phyloP scores from a whole-genome alignment of 1,140 invertebrate species.

The Eufriesea mexicana region DNA sequence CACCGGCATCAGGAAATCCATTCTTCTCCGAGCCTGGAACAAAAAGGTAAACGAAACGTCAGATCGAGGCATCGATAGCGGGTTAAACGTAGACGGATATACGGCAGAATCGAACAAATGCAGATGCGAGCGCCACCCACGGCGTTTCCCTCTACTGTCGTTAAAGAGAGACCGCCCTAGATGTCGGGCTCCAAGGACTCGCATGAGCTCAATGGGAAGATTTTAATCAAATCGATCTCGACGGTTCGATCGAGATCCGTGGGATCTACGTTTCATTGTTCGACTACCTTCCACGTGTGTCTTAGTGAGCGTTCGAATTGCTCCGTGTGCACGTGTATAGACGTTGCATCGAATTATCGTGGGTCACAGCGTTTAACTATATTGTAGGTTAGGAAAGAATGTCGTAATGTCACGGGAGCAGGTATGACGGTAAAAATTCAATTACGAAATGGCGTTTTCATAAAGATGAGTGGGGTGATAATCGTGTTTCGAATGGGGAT shows the following conservation, averaged over 20 bases:
- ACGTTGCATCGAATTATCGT: not conserved
- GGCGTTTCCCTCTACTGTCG: slow-evolving; percentile 19
- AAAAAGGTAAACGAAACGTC: slow-evolving; percentile 7
- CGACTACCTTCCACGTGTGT: not conserved
- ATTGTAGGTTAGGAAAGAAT: not conserved
- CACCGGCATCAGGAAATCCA: slow-evolving; percentile 66
- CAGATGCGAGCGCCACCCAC: slow-evolving; percentile 74
- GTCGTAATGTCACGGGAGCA: not conserved
- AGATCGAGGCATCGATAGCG: slow-evolving; percentile 58
- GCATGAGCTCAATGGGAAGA: slow-evolving; percentile 40
- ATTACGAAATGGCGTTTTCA: not conserved
- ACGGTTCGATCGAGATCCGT: slow-evolving; percentile 4
- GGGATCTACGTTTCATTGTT: slow-evolving; percentile 39
- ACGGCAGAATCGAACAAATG: slow-evolving; percentile 44
- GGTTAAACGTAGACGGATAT: slow-evolving; percentile 56
- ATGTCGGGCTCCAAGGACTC: slow-evolving; percentile 29
- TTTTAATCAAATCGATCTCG: slow-evolving; percentile 44
- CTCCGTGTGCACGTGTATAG: not conserved
- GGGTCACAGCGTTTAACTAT: not conserved
- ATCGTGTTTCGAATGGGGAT: not conserved
- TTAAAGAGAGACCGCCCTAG: slow-evolving; percentile 51
- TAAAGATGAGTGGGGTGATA: too few species aligned
- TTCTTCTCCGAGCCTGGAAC: slow-evolving; percentile 74
- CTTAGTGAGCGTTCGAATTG: too few species aligned
- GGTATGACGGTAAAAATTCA: not conserved